phyloP scores from a whole-genome alignment of 2,888 invertebrate species.

The Epinotia bilunana region DNA sequence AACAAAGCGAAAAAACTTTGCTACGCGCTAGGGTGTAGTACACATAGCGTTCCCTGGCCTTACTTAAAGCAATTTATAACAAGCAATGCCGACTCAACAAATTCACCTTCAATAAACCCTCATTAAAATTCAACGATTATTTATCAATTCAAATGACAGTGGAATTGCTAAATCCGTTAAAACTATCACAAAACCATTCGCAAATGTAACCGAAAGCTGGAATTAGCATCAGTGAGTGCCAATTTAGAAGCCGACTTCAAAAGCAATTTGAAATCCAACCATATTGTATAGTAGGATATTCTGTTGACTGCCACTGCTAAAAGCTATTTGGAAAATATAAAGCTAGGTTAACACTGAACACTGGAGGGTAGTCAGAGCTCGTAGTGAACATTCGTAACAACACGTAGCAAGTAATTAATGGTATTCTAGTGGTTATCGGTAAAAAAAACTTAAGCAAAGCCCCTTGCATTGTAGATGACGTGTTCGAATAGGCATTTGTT shows the following conservation, averaged over 20 bases:
- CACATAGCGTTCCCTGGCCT: no score
- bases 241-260: slow-evolving; percentile 58
- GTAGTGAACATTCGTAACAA: background rate
- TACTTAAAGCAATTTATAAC: background rate
- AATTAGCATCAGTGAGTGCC: slow-evolving; percentile 71
- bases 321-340: slow-evolving; percentile 6
- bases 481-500: no score
- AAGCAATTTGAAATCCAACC: slow-evolving; percentile 66
- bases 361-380: background rate
- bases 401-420: no score
- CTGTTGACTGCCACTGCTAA: slow-evolving; percentile 54
- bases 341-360: background rate
- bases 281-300: slow-evolving; percentile 19
- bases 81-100: background rate
- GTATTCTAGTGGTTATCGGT: no score
- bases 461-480: no score
- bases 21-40: no score
- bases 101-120: slow-evolving; percentile 1
- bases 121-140: slow-evolving; percentile 22
- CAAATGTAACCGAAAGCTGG: slow-evolving; percentile 74
- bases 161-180: slow-evolving; percentile 45
- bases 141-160: slow-evolving; percentile 19
- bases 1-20: no score
- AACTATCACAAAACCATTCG: slow-evolving; percentile 71
- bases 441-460: no score